Evolutionary conservation across 1,140 invertebrate species (phyloP).

Genomic region (Hirudo medicinalis): DNA sequence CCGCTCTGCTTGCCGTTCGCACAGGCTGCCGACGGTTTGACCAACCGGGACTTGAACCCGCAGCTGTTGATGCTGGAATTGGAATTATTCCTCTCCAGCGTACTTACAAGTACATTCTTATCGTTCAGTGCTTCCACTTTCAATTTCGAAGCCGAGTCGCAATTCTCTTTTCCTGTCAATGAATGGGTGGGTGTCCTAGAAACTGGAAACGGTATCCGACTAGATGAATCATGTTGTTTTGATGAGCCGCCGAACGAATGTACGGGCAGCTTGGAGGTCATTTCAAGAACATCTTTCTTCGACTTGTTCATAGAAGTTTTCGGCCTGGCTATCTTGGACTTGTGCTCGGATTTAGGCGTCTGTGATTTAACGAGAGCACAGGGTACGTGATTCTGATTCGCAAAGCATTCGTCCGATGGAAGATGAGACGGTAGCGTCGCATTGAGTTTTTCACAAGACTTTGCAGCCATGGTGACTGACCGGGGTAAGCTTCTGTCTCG

Average conservation of each 20-base stretch:
- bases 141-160: not conserved
- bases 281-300: conserved; percentile 1
- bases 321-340: not conserved
- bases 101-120: not conserved
- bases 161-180: too few relatives aligned
- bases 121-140: not conserved
- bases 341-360: not conserved
- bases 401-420: too few relatives aligned
- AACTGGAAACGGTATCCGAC: too few relatives aligned
- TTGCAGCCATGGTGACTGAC: conserved; percentile 1
- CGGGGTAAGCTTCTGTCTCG: not conserved
- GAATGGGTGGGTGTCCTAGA: too few relatives aligned
- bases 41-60: not conserved
- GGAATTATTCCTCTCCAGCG: not conserved
- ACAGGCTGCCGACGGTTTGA: not conserved
- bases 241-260: not conserved
- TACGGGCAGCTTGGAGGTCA: not conserved
- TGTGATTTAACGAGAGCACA: not conserved
- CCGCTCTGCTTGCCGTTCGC: not conserved
- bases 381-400: too few relatives aligned
- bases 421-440: too few relatives aligned
- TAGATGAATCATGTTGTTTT: too few relatives aligned
- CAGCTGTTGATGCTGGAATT: too few relatives aligned
- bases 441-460: not conserved
- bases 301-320: conserved; percentile 1